These are phyloP conservation scores for Myrmophylax atrothorax DNA, from an alignment of 2,113 vertebrate genomes.

Conservation along the genomic window DNA sequence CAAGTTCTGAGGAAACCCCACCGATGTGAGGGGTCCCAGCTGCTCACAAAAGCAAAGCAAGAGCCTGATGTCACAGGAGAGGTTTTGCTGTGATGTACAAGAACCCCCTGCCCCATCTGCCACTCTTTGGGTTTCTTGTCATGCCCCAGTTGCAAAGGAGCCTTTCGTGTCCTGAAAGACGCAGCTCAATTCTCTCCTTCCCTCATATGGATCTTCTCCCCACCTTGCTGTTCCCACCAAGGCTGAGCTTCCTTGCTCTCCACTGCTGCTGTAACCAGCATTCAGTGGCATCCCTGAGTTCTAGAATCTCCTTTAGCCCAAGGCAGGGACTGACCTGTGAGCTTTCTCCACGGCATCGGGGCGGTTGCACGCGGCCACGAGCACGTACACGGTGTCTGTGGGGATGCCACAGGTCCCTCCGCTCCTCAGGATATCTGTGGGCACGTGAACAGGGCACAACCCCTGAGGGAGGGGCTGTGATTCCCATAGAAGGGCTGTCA, in stretches of 20 bases:
- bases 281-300: rapidly evolving
- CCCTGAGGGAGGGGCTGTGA: background rate
- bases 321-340: slow-evolving; percentile 76
- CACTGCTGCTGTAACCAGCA: rapidly evolving
- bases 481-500: background rate
- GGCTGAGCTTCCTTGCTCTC: background rate
- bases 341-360: slow-evolving; percentile 87
- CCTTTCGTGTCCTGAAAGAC: background rate
- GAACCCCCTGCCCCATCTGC: background rate
- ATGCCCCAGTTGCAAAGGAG: background rate
- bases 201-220: background rate
- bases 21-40: rapidly evolving
- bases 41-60: background rate
- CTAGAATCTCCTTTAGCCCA: background rate
- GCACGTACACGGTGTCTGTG: slow-evolving; percentile 89
- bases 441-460: background rate
- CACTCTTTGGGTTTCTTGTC: background rate
- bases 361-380: slow-evolving; percentile 87
- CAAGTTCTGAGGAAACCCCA: background rate
- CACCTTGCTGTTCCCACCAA: background rate
- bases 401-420: slow-evolving; percentile 88
- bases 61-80: background rate
- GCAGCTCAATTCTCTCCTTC: background rate
- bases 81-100: background rate
- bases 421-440: slow-evolving; percentile 86